These are phyloP conservation scores for Uloborus plumipes DNA, from an alignment of 2,888 invertebrate species.

Conservation along the genomic window DNA sequence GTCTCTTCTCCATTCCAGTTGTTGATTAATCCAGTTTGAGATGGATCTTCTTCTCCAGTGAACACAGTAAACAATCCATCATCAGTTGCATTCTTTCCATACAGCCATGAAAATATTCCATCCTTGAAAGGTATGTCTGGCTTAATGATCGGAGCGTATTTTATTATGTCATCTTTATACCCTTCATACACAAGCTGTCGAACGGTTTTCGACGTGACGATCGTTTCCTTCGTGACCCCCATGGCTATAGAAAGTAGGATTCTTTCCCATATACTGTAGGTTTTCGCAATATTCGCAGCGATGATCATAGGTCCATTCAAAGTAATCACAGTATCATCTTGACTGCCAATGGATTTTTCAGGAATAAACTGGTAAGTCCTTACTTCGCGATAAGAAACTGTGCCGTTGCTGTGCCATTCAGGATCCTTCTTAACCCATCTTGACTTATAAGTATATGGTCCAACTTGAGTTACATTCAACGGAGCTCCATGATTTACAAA, in stretches of 20 bases:
- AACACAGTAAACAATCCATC: conserved; percentile 64
- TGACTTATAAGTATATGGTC: conserved; percentile 60
- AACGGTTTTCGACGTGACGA: conserved; percentile 42
- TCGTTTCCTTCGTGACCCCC: conserved; percentile 17
- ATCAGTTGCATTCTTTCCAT: conserved; percentile 61
- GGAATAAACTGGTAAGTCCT: conserved; percentile 67
- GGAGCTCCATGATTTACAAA: conserved; percentile 31
- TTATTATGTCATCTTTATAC: conserved; percentile 46
- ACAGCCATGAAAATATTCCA: conserved; percentile 55
- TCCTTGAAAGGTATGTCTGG: conserved; percentile 38
- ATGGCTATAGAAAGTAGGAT: conserved; percentile 11
- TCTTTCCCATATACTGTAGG: neutral
- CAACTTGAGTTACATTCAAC: conserved; percentile 57
- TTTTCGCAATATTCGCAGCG: conserved; percentile 15
- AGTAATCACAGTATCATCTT: conserved; percentile 67
- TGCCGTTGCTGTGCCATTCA: conserved; percentile 68
- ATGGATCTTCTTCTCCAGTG: conserved; percentile 53
- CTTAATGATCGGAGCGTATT: conserved; percentile 23
- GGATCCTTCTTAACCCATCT: conserved; percentile 68
- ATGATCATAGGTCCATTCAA: conserved; percentile 67
- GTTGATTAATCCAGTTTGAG: conserved; percentile 39
- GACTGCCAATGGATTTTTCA: conserved; percentile 67
- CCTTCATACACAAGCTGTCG: conserved; percentile 59
- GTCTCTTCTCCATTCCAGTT: conserved; percentile 50
- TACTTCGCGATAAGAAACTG: conserved; percentile 68